Conservation (phyloP, 2,888 invertebrate genomes). For the Campopleginae sp. region DNA sequence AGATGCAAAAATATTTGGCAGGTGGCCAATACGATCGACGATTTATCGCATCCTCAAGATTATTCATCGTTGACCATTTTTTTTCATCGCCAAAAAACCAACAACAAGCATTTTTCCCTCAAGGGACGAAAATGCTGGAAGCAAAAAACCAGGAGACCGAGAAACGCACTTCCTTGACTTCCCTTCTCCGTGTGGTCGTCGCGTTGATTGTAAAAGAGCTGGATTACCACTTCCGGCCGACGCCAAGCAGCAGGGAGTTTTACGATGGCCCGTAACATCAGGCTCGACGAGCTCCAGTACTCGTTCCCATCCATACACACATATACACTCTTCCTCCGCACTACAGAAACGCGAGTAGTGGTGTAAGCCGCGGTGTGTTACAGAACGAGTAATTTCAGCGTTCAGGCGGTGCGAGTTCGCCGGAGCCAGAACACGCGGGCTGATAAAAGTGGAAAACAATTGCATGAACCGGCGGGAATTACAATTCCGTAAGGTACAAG, state of each 20-base stretch:
- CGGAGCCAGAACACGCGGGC: constrained; percentile 39
- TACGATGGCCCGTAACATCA: constrained; percentile 59
- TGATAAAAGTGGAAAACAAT: constrained; percentile 69
- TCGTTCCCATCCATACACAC: constrained; percentile 10
- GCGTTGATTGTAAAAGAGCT: constrained; percentile 66
- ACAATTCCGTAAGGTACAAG: constrained; percentile 48
- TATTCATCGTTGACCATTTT: constrained; percentile 28
- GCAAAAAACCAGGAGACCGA: constrained; percentile 3
- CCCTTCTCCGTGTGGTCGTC: constrained; percentile 46
- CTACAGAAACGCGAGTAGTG: constrained; percentile 21
- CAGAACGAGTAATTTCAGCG: constrained; percentile 61
- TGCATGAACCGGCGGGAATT: constrained; percentile 59
- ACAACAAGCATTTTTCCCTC: too few species aligned
- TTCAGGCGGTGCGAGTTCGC: constrained; percentile 35
- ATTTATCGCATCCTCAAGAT: constrained; percentile 36
- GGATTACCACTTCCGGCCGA: constrained; percentile 67
- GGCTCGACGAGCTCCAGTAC: constrained; percentile 29
- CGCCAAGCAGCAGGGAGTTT: constrained; percentile 52
- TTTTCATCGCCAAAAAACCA: constrained; percentile 7
- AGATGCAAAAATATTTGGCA: constrained; percentile 50
- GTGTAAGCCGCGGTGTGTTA: constrained; percentile 24
- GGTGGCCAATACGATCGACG: constrained; percentile 64
- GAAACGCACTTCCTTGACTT: constrained; percentile 56
- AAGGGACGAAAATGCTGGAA: neutral
- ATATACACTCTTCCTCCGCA: constrained; percentile 1